Base-by-base conservation (phyloP, 2,888 invertebrate species). In the Pteria penguin region DNA sequence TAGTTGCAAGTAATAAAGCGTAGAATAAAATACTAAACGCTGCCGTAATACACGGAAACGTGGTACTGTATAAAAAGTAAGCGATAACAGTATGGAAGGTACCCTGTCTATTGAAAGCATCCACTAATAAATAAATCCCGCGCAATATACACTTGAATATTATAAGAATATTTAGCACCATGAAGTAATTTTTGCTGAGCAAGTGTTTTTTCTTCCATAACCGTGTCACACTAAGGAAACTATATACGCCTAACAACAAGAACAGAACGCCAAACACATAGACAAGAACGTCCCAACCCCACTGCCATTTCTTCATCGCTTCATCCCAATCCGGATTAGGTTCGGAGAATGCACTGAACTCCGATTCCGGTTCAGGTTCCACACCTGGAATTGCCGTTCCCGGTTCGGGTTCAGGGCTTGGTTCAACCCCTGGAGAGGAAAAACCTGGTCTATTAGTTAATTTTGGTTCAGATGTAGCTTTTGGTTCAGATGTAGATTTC, bases 241-340 rank as follows among this genome's bases (percentile, higher is more conserved):
- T 96, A 90, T 96, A 96, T 0, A 96, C 94, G 0, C 97, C 96
- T 86, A 98, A 93, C 14, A 97, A 93, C 0, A 96, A 95, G 90
- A 97, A 98, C 88, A 96, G 94, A 22, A 96, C 95, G 0, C 97
- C 97, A 0, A 96, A 96, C 55, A 96, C 93, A 93, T 97, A 98
- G 4, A 97, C 95, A 90, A 98, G 97, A 8, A 97, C 94, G 88
- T 97, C 96, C 97, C 97, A 97, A 1, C 96, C 97, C 82, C 96
- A 95, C 0, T 95, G 94, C 88, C 89, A 91, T 27, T 80, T 66
- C 18, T 75, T 54, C 80, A 88, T 89, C 4, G 90, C 91, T 2
- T 76, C 58, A 11, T 79, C 81, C 90, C 90, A 91, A 27, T 90
- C 86, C 11, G 90, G 90, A n/a, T 83, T 84, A 14, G 90, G 90